A percentile compares a stretch with the other conserved stretches of the same genome.
Conservation (phyloP, 2,888 invertebrate genomes). For the Acronicta psi region DNA sequence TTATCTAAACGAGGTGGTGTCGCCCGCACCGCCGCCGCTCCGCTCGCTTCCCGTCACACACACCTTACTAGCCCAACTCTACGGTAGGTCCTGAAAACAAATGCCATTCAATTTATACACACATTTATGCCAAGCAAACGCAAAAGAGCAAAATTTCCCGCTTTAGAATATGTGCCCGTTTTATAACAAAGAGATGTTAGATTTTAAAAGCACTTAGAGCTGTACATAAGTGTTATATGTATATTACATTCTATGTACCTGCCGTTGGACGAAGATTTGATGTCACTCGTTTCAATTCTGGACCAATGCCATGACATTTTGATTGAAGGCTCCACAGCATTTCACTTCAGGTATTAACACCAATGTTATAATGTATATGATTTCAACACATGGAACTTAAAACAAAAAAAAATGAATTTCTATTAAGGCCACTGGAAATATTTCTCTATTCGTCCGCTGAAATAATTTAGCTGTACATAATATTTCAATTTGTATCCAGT, state of each 20-base stretch:
- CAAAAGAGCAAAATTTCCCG: conserved; percentile 10
- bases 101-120: conserved; percentile 34
- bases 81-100: conserved; percentile 31
- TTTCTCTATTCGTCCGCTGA: background rate
- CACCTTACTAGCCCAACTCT: conserved; percentile 36
- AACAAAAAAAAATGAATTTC: too few relatives aligned
- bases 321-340: conserved; percentile 43
- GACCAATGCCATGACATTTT: conserved; percentile 49
- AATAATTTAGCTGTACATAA: conserved; percentile 14
- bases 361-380: background rate
- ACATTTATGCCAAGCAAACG: conserved; percentile 9
- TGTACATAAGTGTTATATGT: conserved; percentile 43
- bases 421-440: background rate
- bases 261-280: conserved; percentile 31
- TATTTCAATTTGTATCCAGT: conserved; percentile 27
- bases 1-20: conserved; percentile 66
- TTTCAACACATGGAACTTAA: conserved; percentile 18
- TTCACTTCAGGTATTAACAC: conserved; percentile 13
- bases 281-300: conserved; percentile 42
- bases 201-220: conserved; percentile 43
- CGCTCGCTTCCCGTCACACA: conserved; percentile 22
- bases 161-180: conserved; percentile 8
- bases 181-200: conserved; percentile 36
- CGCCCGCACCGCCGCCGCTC: conserved; percentile 26
- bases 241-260: conserved; percentile 30